Evolutionary conservation across 2,888 invertebrate species (phyloP).

Genomic region (Lysandra coridon): DNA sequence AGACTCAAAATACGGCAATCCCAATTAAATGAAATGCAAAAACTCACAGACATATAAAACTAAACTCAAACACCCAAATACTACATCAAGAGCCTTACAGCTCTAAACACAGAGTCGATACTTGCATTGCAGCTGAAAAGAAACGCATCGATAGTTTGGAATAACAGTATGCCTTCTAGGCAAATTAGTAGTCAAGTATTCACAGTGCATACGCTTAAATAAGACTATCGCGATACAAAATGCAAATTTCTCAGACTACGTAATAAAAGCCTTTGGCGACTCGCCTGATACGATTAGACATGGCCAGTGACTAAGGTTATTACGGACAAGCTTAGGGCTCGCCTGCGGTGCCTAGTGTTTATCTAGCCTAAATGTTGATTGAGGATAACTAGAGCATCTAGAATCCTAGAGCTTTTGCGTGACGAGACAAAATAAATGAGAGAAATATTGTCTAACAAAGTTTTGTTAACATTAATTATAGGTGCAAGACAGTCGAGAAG

Average conservation of each 20-base stretch:
- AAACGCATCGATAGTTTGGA: constrained; percentile 20
- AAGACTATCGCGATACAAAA: constrained; percentile 55
- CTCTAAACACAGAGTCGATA: background rate
- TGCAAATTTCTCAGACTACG: constrained; percentile 49
- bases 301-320: constrained; percentile 30
- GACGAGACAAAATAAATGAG: too few species aligned
- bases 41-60: background rate
- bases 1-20: constrained; percentile 21
- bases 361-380: constrained; percentile 28
- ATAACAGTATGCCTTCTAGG: constrained; percentile 45
- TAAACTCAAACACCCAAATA: background rate
- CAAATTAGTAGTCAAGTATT: constrained; percentile 56
- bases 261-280: constrained; percentile 37
- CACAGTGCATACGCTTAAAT: constrained; percentile 48
- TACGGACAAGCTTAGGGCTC: constrained; percentile 27
- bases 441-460: too few species aligned
- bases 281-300: constrained; percentile 35
- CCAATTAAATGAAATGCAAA: background rate
- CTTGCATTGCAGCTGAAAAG: background rate
- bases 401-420: too few species aligned
- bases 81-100: background rate
- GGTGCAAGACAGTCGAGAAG: too few species aligned
- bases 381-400: background rate
- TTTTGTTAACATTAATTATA: too few species aligned
- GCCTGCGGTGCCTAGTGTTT: constrained; percentile 26